Conservation (phyloP, 1,140 invertebrate genomes). For the Eriocheir sinensis region DNA sequence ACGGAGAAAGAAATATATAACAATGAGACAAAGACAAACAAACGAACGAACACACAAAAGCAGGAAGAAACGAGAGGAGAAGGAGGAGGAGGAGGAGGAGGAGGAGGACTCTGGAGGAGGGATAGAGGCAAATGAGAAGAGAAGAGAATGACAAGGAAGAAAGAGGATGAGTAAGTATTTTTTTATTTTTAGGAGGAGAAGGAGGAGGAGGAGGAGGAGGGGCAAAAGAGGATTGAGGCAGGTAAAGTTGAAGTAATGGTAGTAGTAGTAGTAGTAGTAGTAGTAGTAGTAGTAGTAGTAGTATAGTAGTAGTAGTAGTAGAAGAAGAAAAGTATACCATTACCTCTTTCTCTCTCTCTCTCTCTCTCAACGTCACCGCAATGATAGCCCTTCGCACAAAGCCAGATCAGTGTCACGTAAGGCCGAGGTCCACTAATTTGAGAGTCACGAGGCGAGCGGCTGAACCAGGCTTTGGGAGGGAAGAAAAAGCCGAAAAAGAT, state of each 20-base stretch:
- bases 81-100: background rate
- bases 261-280: constrained; percentile 31
- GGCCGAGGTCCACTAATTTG: background rate
- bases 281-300: constrained; percentile 25
- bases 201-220: background rate
- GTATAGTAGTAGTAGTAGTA: constrained; percentile 23
- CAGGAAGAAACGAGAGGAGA: background rate
- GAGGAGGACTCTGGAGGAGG: too few relatives aligned
- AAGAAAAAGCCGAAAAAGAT: background rate
- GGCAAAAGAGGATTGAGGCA: background rate
- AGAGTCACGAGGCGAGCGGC: background rate
- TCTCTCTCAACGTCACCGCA: background rate
- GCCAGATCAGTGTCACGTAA: background rate
- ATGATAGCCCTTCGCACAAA: background rate
- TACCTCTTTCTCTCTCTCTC: too few relatives aligned
- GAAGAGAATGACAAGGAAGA: background rate
- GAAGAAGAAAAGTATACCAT: background rate
- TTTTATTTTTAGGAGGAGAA: too few relatives aligned
- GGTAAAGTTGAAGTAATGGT: background rate
- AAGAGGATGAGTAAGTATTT: too few relatives aligned
- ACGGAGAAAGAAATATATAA: background rate
- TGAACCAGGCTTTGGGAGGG: background rate
- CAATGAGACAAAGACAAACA: background rate
- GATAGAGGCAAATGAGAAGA: background rate
- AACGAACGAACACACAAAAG: background rate